phyloP scores from a whole-genome alignment of 1,140 invertebrate genomes.

The Periplaneta americana region DNA sequence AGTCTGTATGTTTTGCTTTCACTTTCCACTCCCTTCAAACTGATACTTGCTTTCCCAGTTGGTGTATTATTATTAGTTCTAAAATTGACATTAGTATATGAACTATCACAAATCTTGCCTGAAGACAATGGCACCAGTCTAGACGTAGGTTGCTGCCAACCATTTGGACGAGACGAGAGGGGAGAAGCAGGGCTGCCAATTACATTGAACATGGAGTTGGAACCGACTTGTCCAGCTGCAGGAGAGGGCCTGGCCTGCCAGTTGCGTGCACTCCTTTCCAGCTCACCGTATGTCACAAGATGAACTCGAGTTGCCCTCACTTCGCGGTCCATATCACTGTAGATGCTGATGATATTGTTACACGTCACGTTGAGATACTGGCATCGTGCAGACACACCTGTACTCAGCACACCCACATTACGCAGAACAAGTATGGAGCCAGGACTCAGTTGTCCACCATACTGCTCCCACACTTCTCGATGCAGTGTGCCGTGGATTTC shows the following conservation, averaged over 20 bases:
- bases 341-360: slow-evolving; percentile 14
- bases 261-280: neutral
- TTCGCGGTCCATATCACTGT: neutral
- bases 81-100: neutral
- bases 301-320: neutral
- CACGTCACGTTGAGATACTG: slow-evolving; percentile 15
- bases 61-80: neutral
- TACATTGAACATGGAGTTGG: neutral
- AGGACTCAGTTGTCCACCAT: slow-evolving; percentile 7
- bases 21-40: neutral
- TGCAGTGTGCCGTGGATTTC: slow-evolving; percentile 15
- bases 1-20: neutral
- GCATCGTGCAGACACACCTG: neutral
- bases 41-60: neutral
- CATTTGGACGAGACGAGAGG: neutral
- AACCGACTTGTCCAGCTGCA: neutral
- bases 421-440: slow-evolving; percentile 14
- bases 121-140: neutral
- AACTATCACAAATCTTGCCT: neutral
- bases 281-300: neutral
- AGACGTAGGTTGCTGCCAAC: neutral
- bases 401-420: slow-evolving; percentile 14
- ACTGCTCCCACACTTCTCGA: slow-evolving; percentile 15
- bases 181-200: neutral
- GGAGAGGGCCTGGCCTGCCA: neutral